Evolutionary conservation across 2,888 invertebrate genomes (phyloP).

Genomic region (Schizaphis graminum): DNA sequence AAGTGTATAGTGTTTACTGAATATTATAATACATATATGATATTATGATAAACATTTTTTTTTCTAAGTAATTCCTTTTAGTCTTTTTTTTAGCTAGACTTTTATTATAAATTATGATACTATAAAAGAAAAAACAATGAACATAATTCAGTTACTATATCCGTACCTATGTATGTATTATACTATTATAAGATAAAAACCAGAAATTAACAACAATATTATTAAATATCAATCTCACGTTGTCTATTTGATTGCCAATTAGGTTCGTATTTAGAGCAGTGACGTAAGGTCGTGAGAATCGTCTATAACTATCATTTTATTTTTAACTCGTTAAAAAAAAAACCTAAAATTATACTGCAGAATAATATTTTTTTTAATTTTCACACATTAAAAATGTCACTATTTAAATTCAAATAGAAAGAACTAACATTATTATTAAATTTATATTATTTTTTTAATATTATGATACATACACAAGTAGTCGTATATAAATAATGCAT

Average conservation of each 20-base stretch:
- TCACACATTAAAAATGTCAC: too few species aligned
- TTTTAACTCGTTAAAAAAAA: not conserved
- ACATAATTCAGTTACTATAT: constrained; percentile 11
- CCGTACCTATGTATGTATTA: too few species aligned
- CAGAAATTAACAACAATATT: not conserved
- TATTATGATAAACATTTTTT: not conserved
- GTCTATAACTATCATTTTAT: not conserved
- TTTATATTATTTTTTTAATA: too few species aligned
- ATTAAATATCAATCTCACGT: constrained; percentile 51
- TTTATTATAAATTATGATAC: not conserved
- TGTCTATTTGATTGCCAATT: not conserved
- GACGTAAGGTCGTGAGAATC: not conserved
- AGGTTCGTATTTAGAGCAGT: not conserved
- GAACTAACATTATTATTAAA: too few species aligned
- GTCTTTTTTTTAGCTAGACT: constrained; percentile 7
- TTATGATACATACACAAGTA: not conserved
- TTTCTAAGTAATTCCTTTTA: not conserved
- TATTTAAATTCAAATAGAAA: too few species aligned
- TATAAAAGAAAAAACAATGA: not conserved
- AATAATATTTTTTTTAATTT: too few species aligned
- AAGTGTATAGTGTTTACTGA: not conserved
- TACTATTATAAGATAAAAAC: not conserved
- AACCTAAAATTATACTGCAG: too few species aligned
- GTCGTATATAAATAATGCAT: too few species aligned
- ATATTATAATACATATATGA: not conserved